A percentile compares a stretch with the other conserved stretches of the same genome.
phyloP scores from a whole-genome alignment of 2,113 vertebrate genomes.

The Callorhinus ursinus region DNA sequence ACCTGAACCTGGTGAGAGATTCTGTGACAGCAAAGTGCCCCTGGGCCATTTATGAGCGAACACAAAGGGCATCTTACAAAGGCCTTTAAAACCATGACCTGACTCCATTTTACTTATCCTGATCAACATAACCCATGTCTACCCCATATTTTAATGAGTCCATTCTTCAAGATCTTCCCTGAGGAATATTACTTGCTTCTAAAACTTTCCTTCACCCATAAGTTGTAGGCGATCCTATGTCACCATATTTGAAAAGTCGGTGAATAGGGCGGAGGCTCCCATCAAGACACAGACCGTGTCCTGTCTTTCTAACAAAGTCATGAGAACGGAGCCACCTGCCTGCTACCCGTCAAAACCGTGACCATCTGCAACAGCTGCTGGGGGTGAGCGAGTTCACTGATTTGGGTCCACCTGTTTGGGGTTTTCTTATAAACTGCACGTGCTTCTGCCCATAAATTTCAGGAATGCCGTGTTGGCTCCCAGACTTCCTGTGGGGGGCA shows the following conservation, averaged over 20 bases:
- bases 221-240: background rate
- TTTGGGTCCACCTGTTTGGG: constrained; percentile 58
- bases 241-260: background rate
- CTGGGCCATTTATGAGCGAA: background rate
- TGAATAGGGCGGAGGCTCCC: background rate
- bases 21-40: background rate
- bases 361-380: background rate
- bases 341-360: background rate
- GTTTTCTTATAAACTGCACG: constrained; percentile 28
- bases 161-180: background rate
- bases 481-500: constrained; percentile 50
- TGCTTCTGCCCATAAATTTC: constrained; percentile 39
- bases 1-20: background rate
- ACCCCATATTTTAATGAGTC: background rate
- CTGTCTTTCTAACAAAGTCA: background rate
- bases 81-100: background rate
- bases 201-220: background rate
- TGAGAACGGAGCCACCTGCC: constrained; percentile 2
- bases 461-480: constrained; percentile 48
- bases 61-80: background rate
- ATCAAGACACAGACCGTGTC: background rate
- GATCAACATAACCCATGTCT: background rate
- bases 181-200: background rate
- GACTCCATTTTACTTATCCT: background rate
- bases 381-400: background rate